Evolutionary conservation across 2,888 invertebrate genomes (phyloP).

Genomic region (Dynastes hyllus): DNA sequence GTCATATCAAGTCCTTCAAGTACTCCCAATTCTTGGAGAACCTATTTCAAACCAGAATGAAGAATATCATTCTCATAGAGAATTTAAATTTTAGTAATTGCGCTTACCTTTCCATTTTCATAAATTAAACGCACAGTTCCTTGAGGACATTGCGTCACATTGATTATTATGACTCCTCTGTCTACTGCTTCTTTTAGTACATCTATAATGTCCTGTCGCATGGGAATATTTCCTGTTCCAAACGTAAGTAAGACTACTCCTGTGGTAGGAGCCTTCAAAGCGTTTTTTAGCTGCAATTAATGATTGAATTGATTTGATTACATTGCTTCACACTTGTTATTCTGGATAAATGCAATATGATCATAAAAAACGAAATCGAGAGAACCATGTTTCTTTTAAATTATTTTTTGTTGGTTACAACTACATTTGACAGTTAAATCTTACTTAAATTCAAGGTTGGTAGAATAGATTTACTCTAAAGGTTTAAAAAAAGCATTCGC

Average conservation of each 20-base stretch:
- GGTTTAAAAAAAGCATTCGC: no score
- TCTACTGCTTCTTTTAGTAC: slow-evolving; percentile 81
- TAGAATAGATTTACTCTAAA: no score
- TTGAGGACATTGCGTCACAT: slow-evolving; percentile 91
- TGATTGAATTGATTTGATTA: background rate
- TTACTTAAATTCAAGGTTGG: no score
- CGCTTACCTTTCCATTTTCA: slow-evolving; percentile 85
- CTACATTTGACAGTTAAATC: no score
- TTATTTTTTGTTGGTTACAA: no score
- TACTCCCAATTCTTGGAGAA: slow-evolving; percentile 80
- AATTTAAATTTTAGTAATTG: background rate
- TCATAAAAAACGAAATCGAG: no score
- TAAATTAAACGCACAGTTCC: slow-evolving; percentile 88
- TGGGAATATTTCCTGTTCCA: slow-evolving; percentile 95
- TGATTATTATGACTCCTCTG: slow-evolving; percentile 89
- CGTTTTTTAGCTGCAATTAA: slow-evolving; percentile 74
- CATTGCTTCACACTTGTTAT: no score
- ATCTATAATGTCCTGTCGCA: slow-evolving; percentile 84
- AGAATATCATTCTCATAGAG: background rate
- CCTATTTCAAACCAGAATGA: background rate
- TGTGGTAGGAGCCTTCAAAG: slow-evolving; percentile 80
- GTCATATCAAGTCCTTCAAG: slow-evolving; percentile 92
- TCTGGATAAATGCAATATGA: no score
- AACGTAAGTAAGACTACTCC: slow-evolving; percentile 95
- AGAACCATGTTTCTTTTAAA: no score